Conservation (phyloP, 1,140 invertebrate genomes). For the Psilanteris sp. region DNA sequence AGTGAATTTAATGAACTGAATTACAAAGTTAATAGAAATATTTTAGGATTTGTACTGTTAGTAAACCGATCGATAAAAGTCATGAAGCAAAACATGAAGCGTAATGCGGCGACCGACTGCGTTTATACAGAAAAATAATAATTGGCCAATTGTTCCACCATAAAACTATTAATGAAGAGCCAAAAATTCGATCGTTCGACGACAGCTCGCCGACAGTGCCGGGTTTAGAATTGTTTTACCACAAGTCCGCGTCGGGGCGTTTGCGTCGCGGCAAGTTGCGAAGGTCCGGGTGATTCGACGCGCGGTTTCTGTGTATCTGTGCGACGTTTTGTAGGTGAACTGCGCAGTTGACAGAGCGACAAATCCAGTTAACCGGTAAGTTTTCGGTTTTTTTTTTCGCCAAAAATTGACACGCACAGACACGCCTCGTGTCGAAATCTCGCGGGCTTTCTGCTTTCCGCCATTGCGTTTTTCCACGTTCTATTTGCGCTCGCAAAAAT, state of each 20-base stretch:
- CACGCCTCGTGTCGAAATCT: too few species aligned
- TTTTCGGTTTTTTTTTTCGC: conserved; percentile 49
- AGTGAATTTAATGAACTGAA: too few species aligned
- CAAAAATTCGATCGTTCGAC: too few species aligned
- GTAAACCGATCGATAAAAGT: too few species aligned
- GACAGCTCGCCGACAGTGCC: conserved; percentile 11
- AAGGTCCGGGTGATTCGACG: conserved; percentile 66
- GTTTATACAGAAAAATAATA: too few species aligned
- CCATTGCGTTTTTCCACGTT: conserved; percentile 11
- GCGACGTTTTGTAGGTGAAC: conserved; percentile 69
- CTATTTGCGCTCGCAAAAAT: conserved; percentile 16
- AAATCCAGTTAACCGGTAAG: conserved; percentile 73
- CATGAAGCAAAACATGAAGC: too few species aligned
- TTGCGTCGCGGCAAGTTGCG: conserved; percentile 50
- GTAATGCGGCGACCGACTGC: too few species aligned
- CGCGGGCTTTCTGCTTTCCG: conserved; percentile 9
- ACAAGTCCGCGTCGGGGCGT: conserved; percentile 47
- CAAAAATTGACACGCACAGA: background rate
- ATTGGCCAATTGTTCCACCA: too few species aligned
- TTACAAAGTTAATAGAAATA: too few species aligned
- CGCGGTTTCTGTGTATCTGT: conserved; percentile 68
- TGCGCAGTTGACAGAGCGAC: conserved; percentile 74
- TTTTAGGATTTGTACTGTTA: too few species aligned
- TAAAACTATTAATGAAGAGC: too few species aligned
- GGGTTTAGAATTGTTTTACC: conserved; percentile 28